Percentiles rank a stretch among this genome's conserved stretches.
Conservation (phyloP, 2,888 invertebrate species). For the Argyra leucocephala region DNA sequence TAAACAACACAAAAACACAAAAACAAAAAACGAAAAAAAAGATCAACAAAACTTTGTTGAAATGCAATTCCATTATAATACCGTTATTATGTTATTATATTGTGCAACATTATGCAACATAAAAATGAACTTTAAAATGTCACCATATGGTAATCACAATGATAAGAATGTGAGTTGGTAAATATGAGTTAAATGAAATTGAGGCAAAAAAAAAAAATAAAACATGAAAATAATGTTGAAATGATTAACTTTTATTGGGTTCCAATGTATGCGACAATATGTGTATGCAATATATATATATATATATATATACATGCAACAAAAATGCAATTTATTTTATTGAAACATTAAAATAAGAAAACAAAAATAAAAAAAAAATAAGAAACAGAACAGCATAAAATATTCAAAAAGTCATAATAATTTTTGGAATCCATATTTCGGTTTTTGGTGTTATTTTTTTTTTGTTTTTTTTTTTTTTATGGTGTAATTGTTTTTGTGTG, state of each 20-base stretch:
- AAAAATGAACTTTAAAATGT: neutral
- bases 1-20: neutral
- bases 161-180: neutral
- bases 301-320: too few species aligned
- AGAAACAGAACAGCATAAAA: too few species aligned
- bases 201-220: neutral
- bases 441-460: neutral
- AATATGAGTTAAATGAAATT: neutral
- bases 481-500: too few species aligned
- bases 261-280: neutral
- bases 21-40: neutral
- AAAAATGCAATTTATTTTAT: neutral
- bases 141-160: constrained; percentile 1
- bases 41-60: neutral
- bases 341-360: neutral
- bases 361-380: too few species aligned
- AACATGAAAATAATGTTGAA: neutral
- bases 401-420: neutral
- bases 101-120: neutral
- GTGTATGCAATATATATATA: neutral
- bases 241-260: neutral
- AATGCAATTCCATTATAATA: neutral
- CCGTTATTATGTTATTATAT: neutral
- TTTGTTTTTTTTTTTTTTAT: too few species aligned
- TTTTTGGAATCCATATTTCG: neutral